phyloP scores from a whole-genome alignment of 1,140 invertebrate genomes.

The Cecropterus lyciades region DNA sequence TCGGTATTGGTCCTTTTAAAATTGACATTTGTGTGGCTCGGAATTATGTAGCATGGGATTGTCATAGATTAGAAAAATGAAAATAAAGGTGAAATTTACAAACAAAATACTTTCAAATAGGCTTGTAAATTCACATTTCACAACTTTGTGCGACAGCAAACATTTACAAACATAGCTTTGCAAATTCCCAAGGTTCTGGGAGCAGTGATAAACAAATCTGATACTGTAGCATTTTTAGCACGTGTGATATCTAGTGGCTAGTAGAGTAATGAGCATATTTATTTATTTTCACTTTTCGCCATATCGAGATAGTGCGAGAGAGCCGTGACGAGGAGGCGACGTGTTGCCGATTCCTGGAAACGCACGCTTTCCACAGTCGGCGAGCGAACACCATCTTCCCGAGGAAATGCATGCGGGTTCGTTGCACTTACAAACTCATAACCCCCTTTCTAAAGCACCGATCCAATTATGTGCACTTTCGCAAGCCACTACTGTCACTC shows the following conservation, averaged over 20 bases:
- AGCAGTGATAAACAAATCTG: neutral
- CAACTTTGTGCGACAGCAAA: too few species aligned
- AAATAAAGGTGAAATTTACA: too few species aligned
- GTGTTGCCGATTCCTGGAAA: conserved; percentile 70
- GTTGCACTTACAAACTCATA: conserved; percentile 83
- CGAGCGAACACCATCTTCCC: conserved; percentile 74
- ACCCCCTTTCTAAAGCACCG: conserved; percentile 83
- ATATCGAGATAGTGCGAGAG: conserved; percentile 58
- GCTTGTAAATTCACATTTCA: too few species aligned
- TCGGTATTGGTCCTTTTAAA: too few species aligned
- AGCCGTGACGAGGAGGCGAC: conserved; percentile 53
- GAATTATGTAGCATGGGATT: too few species aligned
- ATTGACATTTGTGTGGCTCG: too few species aligned
- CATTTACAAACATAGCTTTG: neutral
- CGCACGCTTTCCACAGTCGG: conserved; percentile 72
- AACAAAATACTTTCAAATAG: too few species aligned
- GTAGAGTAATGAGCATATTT: conserved; percentile 41
- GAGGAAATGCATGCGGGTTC: conserved; percentile 79
- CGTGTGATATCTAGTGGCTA: conserved; percentile 27
- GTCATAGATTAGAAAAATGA: too few species aligned
- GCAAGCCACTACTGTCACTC: conserved; percentile 81
- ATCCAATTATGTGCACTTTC: conserved; percentile 84
- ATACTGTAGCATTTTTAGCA: conserved; percentile 11
- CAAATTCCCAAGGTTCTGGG: neutral
- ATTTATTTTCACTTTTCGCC: conserved; percentile 79